Percentiles rank a stretch among this genome's conserved stretches.
These are phyloP conservation scores for Diprion similis DNA, from an alignment of 1,140 invertebrate species.

Conservation along the genomic window DNA sequence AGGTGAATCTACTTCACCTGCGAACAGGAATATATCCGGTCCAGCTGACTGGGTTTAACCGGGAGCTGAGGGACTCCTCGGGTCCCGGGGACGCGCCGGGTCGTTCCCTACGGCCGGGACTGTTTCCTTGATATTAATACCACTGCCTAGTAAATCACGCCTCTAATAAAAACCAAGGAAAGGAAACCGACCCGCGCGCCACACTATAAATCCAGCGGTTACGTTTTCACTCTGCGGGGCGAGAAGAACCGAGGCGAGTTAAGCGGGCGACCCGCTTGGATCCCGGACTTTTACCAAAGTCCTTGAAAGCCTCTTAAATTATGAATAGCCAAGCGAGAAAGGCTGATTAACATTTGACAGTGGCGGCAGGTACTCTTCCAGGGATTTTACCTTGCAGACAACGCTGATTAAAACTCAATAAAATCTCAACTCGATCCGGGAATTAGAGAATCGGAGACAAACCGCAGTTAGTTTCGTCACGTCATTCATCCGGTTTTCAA, in stretches of 20 bases:
- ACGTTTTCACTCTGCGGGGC: slow-evolving; percentile 30
- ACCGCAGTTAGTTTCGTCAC: background rate
- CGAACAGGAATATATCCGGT: slow-evolving; percentile 8
- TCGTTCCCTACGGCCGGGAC: background rate
- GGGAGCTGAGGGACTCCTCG: background rate
- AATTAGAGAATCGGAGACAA: background rate
- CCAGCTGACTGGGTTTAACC: slow-evolving; percentile 9
- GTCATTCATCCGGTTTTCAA: too few relatives aligned
- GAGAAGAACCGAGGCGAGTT: slow-evolving; percentile 34
- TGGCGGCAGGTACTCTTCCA: background rate
- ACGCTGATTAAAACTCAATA: background rate
- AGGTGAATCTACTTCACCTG: background rate
- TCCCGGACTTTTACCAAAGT: background rate
- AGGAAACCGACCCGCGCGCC: slow-evolving; percentile 1
- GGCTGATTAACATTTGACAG: slow-evolving; percentile 49
- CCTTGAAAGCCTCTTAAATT: slow-evolving; percentile 20
- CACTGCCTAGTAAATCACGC: slow-evolving; percentile 13
- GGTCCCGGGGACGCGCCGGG: background rate
- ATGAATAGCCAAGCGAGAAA: slow-evolving; percentile 42
- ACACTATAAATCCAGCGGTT: slow-evolving; percentile 13
- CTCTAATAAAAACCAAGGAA: slow-evolving; percentile 17
- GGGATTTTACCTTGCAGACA: background rate
- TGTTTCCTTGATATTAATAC: slow-evolving; percentile 14
- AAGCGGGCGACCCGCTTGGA: background rate
- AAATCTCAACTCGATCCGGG: background rate